Evolutionary conservation across 2,888 invertebrate species (phyloP).

Genomic region (Antheraea assamensis): DNA sequence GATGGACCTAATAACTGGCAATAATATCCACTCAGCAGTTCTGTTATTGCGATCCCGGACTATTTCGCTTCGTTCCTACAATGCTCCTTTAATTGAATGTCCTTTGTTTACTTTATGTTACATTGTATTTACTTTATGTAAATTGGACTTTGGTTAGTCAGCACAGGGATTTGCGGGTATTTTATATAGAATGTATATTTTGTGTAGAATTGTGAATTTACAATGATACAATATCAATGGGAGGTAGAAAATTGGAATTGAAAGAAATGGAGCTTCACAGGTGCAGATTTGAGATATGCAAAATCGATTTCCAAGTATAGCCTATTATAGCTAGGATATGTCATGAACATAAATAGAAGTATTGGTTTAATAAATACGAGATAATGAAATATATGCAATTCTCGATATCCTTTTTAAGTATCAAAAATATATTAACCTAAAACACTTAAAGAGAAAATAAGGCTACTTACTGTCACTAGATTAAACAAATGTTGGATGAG

Average conservation of each 20-base stretch:
- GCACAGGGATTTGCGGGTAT: conserved; percentile 16
- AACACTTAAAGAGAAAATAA: not conserved
- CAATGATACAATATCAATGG: not conserved
- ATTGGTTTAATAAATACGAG: too few species aligned
- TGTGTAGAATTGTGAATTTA: conserved; percentile 1
- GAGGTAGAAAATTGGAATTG: not conserved
- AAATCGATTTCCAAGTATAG: too few species aligned
- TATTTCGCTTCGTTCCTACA: conserved; percentile 34
- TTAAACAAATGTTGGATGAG: not conserved
- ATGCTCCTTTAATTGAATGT: conserved; percentile 56
- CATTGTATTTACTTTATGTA: conserved; percentile 21
- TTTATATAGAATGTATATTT: too few species aligned
- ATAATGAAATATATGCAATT: not conserved
- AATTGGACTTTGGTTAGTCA: conserved; percentile 16
- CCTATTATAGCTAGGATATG: not conserved
- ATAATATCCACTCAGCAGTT: conserved; percentile 49
- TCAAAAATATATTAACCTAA: not conserved
- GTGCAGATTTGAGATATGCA: not conserved
- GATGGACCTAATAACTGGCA: conserved; percentile 53
- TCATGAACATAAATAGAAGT: not conserved
- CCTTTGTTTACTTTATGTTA: conserved; percentile 45
- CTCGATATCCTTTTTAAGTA: not conserved
- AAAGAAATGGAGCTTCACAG: not conserved
- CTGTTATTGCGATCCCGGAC: conserved; percentile 43
- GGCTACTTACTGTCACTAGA: not conserved